Evolutionary conservation across 2,113 vertebrate species (phyloP).

Genomic region (Oreotrochilus melanogaster): DNA sequence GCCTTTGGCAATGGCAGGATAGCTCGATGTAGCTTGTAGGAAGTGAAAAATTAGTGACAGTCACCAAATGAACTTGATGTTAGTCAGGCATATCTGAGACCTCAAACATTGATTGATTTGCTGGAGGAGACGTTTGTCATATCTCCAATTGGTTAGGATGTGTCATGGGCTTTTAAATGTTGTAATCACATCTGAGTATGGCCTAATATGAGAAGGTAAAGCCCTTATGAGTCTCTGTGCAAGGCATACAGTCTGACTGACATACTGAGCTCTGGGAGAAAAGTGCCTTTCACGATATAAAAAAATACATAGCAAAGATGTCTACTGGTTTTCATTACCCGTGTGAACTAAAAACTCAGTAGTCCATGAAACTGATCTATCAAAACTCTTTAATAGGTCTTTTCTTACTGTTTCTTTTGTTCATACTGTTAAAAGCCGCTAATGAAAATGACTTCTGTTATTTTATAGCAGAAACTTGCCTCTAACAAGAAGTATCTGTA

Average conservation of each 20-base stretch:
- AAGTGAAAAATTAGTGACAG: not conserved
- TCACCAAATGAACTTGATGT: not conserved
- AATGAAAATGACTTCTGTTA: not conserved
- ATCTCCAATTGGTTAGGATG: not conserved
- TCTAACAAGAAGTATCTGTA: not conserved
- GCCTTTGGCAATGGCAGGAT: not conserved
- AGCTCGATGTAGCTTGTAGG: not conserved
- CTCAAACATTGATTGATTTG: not conserved
- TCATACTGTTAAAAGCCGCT: not conserved
- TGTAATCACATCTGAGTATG: rapidly evolving
- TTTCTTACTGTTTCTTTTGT: not conserved
- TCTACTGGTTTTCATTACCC: not conserved
- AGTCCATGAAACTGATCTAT: not conserved
- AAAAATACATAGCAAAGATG: not conserved
- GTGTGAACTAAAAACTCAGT: not conserved
- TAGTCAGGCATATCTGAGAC: not conserved
- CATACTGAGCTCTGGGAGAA: not conserved
- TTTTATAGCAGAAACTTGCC: not conserved
- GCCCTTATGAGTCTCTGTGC: not conserved
- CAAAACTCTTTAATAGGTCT: not conserved
- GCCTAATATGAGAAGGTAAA: not conserved
- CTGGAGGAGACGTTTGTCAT: not conserved
- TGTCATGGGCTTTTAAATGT: not conserved
- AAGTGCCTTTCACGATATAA: not conserved
- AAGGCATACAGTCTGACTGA: not conserved